Base-by-base conservation (phyloP, 2,797 vertebrate genomes). In the Sebastes paucispinis region DNA sequence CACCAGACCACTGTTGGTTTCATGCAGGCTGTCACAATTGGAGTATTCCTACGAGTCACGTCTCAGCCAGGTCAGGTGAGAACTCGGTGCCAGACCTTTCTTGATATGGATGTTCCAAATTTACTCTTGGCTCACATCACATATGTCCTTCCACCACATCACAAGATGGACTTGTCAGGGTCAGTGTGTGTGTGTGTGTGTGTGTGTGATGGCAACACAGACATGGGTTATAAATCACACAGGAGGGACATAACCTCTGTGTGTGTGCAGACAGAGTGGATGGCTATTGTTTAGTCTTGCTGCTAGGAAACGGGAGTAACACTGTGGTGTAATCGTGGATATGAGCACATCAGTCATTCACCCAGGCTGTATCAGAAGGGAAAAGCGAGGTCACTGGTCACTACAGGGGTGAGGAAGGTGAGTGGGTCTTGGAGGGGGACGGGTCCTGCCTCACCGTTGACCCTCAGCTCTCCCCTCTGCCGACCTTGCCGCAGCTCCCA, bases 251-350 rank as follows among this genome's bases (percentile, higher is more conserved):
- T 86, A 83, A 82, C 77, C 84, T 82, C 27, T 22, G 20, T 9
- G 39, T 20, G 16, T 29, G 12, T 60, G 73, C 74, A 80, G 83
- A 87, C 83, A 64, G 50, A 66, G 82, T 27, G 77, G 77, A 77
- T 1, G 14, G 68, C 81, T 79, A 89, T 94, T 94, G 92, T 94
- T 95, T 93, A 76, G 88, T 86, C 71, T 62, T 80, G 93, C 90
- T 93, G 91, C 93, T 92, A 87, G 91, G 91, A 86, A 86, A 94
- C 89, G 31, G 73, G 83, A 83, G 88, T 93, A 91, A 92, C 91
- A 92, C 54, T 74, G 81, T 83, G 87, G 79, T 85, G 92, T 87
- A 92, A 93, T 90, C 24, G 22, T 84, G 82, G 82, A 86, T 87
- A 86, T 89, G 87, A 91, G 87, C 87, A 83, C 91, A 93, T 93